A percentile compares a stretch with the other conserved stretches of the same genome.
These are phyloP conservation scores for Netelia fuscicornis DNA, from an alignment of 2,888 invertebrate species.

Conservation along the genomic window DNA sequence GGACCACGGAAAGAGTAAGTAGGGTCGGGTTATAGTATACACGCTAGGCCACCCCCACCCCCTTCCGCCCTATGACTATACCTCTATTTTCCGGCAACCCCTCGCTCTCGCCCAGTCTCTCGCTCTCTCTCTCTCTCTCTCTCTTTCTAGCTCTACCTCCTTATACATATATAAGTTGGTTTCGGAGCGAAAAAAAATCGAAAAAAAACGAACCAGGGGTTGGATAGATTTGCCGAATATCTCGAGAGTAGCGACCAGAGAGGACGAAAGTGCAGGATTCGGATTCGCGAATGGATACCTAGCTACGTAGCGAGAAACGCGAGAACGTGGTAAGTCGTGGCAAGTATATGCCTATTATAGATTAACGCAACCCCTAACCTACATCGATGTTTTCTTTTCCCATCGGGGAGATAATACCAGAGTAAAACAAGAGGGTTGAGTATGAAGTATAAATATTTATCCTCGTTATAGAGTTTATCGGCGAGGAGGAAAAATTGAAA, in stretches of 20 bases:
- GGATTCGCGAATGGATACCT: conserved; percentile 49
- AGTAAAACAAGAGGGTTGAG: too few relatives aligned
- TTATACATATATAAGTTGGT: conserved; percentile 47
- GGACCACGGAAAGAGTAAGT: conserved; percentile 79
- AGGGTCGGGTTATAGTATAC: conserved; percentile 68
- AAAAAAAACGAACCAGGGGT: background rate
- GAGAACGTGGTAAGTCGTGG: conserved; percentile 44
- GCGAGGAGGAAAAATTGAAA: background rate
- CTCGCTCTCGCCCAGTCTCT: conserved; percentile 37
- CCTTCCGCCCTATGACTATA: background rate
- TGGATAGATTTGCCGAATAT: conserved; percentile 34
- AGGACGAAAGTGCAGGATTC: conserved; percentile 35
- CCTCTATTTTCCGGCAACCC: conserved; percentile 39
- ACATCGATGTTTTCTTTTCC: background rate
- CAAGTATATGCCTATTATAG: conserved; percentile 15
- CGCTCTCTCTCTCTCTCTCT: conserved; percentile 40
- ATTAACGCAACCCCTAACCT: conserved; percentile 4
- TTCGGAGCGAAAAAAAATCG: conserved; percentile 21
- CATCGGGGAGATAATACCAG: too few relatives aligned
- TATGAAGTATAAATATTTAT: too few relatives aligned
- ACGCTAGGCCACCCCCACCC: conserved; percentile 35
- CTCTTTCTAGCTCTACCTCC: conserved; percentile 9
- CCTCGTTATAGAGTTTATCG: background rate
- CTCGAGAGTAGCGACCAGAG: background rate
- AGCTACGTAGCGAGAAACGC: conserved; percentile 33